A percentile compares a stretch with the other conserved stretches of the same genome.
These are phyloP conservation scores for Colistium nudipinnis DNA, from an alignment of 2,113 vertebrate species.

Conservation along the genomic window DNA sequence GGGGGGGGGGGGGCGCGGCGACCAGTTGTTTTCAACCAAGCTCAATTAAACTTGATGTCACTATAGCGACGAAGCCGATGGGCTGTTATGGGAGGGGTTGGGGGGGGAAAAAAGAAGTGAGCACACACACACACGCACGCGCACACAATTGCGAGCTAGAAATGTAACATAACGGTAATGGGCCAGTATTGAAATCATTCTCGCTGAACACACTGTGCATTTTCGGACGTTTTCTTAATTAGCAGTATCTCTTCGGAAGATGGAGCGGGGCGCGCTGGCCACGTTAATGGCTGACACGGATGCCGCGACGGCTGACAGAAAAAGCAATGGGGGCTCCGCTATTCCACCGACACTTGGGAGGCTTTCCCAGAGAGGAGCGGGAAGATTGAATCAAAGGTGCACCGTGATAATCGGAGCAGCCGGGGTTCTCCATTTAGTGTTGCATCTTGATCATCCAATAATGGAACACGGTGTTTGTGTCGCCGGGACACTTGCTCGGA, in stretches of 20 bases:
- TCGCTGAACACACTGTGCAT: neutral
- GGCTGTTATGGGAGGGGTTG: conserved; percentile 42
- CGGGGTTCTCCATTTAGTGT: neutral
- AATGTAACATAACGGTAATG: conserved; percentile 18
- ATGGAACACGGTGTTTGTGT: neutral
- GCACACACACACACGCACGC: neutral
- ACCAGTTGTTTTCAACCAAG: conserved; percentile 50
- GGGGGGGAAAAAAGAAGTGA: conserved; percentile 5
- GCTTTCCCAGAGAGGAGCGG: conserved; percentile 5
- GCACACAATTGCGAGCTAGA: conserved; percentile 19
- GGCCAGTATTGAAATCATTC: conserved; percentile 8
- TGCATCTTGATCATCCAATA: conserved; percentile 5
- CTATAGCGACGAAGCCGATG: conserved; percentile 64
- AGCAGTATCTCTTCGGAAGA: conserved; percentile 22
- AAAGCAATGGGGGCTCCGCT: conserved; percentile 26
- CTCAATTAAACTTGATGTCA: conserved; percentile 60
- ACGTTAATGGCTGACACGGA: conserved; percentile 31
- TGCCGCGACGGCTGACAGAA: conserved; percentile 32
- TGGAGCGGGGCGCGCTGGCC: neutral
- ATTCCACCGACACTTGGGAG: conserved; percentile 4
- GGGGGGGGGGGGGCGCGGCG: neutral
- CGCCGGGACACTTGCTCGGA: neutral
- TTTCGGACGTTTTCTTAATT: conserved; percentile 38
- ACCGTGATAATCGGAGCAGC: neutral
- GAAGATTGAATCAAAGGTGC: conserved; percentile 10